Percentiles rank a stretch among this genome's conserved stretches.
These are phyloP conservation scores for Mimachlamys varia DNA, from an alignment of 2,888 invertebrate genomes.

Conservation along the genomic window DNA sequence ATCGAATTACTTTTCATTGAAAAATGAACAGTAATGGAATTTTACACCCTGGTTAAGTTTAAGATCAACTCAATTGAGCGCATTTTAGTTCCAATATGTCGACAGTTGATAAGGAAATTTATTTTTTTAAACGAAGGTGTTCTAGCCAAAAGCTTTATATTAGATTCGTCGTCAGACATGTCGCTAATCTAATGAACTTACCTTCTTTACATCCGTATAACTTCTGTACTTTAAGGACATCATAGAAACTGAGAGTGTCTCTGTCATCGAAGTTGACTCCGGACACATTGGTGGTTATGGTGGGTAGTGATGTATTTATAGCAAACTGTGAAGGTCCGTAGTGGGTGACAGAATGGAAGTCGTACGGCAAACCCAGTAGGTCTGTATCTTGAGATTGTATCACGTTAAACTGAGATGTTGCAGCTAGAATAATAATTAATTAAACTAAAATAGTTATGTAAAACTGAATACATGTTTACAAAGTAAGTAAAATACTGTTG, in stretches of 20 bases:
- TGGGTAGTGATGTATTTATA: background rate
- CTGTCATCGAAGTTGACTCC: background rate
- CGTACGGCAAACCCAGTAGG: background rate
- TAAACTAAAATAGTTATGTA: background rate
- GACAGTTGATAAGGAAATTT: no score
- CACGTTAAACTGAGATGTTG: background rate
- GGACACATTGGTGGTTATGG: background rate
- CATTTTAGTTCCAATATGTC: no score
- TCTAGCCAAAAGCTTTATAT: no score
- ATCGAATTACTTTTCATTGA: no score
- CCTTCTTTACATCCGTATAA: constrained; percentile 33
- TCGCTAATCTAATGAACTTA: no score
- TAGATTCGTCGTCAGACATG: no score
- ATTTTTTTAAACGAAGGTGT: no score
- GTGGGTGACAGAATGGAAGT: constrained; percentile 40
- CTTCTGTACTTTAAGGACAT: constrained; percentile 18
- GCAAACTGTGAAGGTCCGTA: constrained; percentile 23
- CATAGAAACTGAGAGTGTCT: background rate
- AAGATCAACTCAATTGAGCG: no score
- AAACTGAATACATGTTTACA: no score
- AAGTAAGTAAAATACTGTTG: no score
- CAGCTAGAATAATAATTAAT: background rate
- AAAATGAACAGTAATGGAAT: no score
- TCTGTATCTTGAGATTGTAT: background rate
- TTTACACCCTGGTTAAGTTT: no score